A percentile compares a stretch with the other conserved stretches of the same genome.
Evolutionary conservation across 2,888 invertebrate genomes (phyloP).

Genomic region (Ypsolopha sequella): DNA sequence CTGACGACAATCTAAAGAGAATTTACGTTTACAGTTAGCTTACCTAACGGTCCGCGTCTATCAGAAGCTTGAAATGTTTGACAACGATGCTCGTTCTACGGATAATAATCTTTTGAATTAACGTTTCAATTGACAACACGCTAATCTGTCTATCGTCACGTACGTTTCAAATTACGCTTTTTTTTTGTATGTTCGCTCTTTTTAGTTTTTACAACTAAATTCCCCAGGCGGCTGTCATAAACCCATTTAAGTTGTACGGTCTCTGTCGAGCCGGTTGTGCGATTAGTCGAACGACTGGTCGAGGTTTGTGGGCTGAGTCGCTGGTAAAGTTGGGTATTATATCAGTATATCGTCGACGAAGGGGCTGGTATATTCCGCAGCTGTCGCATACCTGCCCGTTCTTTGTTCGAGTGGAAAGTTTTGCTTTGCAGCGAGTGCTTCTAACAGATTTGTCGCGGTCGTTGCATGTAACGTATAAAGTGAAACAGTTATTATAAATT

Average conservation of each 20-base stretch:
- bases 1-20: neutral
- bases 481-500: neutral
- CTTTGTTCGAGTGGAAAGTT: constrained; percentile 55
- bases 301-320: neutral
- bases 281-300: constrained; percentile 8
- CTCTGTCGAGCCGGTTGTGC: constrained; percentile 23
- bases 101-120: constrained; percentile 4
- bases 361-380: constrained; percentile 35
- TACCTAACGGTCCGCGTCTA: constrained; percentile 37
- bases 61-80: constrained; percentile 25
- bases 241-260: constrained; percentile 47
- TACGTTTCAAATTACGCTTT: constrained; percentile 9
- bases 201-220: constrained; percentile 24
- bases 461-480: neutral
- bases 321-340: neutral
- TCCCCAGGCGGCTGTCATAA: constrained; percentile 46
- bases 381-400: constrained; percentile 55
- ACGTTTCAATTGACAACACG: constrained; percentile 21
- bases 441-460: constrained; percentile 36
- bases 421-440: constrained; percentile 22
- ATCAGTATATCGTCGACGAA: neutral
- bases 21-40: constrained; percentile 37
- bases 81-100: neutral
- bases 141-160: constrained; percentile 24
- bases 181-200: constrained; percentile 15